Conservation (phyloP, 2,113 vertebrate species). For the Corydoras maculifer region DNA sequence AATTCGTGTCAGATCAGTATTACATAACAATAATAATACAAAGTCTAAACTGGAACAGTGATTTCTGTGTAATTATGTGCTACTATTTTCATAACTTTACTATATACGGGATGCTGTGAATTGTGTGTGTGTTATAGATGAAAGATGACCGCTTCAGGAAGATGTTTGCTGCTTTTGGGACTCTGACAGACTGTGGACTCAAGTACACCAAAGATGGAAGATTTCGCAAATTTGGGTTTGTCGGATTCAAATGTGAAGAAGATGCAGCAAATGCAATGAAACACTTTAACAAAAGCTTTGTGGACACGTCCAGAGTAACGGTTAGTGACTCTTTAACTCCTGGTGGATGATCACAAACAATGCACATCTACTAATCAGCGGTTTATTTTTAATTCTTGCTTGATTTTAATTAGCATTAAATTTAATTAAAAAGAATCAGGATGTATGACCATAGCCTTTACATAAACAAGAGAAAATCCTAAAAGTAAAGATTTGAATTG, state of each 20-base stretch:
- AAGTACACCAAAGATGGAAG: conserved; percentile 92
- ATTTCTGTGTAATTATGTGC: too few relatives aligned
- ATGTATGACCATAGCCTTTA: too few relatives aligned
- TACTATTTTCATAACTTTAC: not conserved
- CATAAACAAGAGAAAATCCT: too few relatives aligned
- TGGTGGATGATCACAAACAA: too few relatives aligned
- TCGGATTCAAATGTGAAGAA: conserved; percentile 83
- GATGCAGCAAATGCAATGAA: conserved; percentile 72
- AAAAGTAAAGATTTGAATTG: too few relatives aligned
- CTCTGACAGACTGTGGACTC: conserved; percentile 81
- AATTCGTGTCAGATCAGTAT: too few relatives aligned
- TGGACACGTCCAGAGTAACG: conserved; percentile 81
- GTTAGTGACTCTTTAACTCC: conserved; percentile 56
- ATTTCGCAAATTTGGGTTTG: conserved; percentile 92
- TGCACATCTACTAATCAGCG: too few relatives aligned
- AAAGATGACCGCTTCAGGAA: conserved; percentile 84
- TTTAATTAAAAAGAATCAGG: too few relatives aligned
- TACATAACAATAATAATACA: too few relatives aligned
- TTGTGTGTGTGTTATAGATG: conserved; percentile 65
- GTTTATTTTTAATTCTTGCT: not conserved
- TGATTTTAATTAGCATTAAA: too few relatives aligned
- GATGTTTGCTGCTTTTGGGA: conserved; percentile 81
- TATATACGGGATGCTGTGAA: not conserved
- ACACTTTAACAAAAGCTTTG: conserved; percentile 85
- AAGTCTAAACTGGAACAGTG: too few relatives aligned